Percentiles rank a stretch among this genome's conserved stretches.
Conservation (phyloP, 1,140 invertebrate species). For the Pseudobourletiella spinata region DNA sequence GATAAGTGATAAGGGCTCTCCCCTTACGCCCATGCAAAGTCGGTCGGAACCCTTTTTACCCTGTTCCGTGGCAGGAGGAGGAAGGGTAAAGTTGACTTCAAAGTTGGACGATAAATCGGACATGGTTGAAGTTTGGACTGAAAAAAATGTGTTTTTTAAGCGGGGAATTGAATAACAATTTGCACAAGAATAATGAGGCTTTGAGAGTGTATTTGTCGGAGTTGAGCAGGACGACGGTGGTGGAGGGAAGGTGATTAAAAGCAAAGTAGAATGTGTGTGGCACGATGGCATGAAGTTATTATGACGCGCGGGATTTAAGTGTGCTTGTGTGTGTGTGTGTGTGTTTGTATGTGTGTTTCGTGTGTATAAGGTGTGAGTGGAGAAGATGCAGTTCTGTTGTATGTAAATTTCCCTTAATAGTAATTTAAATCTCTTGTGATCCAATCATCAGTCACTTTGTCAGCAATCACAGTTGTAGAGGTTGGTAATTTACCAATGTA, state of each 20-base stretch:
- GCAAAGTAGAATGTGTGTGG: background rate
- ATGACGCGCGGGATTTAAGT: background rate
- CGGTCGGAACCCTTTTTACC: background rate
- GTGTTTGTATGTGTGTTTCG: no score
- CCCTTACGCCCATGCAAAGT: background rate
- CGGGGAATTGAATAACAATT: background rate
- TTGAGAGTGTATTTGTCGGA: no score
- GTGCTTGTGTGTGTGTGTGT: no score
- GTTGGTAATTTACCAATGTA: background rate
- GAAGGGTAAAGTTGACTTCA: background rate
- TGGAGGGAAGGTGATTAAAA: background rate
- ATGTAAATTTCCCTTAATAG: background rate
- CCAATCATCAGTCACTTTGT: conserved; percentile 1
- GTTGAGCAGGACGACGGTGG: no score
- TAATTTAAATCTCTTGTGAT: background rate
- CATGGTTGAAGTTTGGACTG: background rate
- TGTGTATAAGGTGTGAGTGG: no score
- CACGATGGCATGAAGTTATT: no score
- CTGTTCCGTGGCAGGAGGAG: no score
- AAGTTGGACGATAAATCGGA: background rate
- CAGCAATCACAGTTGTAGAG: background rate
- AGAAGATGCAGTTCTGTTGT: background rate
- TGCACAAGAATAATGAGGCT: no score
- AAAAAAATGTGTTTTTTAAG: background rate
- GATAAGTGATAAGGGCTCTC: background rate